Conservation (phyloP, 2,113 vertebrate species). For the Actinemys pallida region DNA sequence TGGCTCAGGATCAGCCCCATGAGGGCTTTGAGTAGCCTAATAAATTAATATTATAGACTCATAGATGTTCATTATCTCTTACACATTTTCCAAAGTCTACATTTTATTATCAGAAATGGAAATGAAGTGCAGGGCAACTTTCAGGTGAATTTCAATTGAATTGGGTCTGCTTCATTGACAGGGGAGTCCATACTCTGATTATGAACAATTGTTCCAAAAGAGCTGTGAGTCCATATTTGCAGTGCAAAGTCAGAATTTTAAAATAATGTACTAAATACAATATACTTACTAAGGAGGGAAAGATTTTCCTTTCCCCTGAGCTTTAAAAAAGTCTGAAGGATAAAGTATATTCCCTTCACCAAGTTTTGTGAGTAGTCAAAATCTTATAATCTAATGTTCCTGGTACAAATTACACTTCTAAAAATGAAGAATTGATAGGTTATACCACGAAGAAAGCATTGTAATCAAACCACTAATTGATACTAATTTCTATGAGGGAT, state of each 20-base stretch:
- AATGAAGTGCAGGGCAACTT: not conserved
- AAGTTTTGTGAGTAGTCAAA: not conserved
- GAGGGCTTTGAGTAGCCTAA: not conserved
- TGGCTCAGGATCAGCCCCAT: not conserved
- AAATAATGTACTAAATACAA: not conserved
- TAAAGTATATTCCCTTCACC: too few relatives aligned
- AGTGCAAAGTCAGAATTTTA: not conserved
- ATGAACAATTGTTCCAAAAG: not conserved
- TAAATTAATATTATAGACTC: too few relatives aligned
- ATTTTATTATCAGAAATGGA: not conserved
- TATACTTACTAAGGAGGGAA: not conserved
- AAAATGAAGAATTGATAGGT: not conserved
- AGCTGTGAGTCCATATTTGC: not conserved
- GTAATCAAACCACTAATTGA: too few relatives aligned
- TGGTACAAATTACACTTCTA: not conserved
- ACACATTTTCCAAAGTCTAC: accelerated
- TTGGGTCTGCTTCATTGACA: not conserved
- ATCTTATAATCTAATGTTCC: not conserved
- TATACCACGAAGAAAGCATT: not conserved
- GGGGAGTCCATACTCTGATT: not conserved
- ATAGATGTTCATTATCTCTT: not conserved
- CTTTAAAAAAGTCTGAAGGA: not conserved
- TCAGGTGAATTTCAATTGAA: not conserved
- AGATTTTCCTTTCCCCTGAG: not conserved
- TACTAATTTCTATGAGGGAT: not conserved